These are phyloP conservation scores for Ormyrus nitidulus DNA, from an alignment of 2,888 invertebrate genomes.

Conservation along the genomic window DNA sequence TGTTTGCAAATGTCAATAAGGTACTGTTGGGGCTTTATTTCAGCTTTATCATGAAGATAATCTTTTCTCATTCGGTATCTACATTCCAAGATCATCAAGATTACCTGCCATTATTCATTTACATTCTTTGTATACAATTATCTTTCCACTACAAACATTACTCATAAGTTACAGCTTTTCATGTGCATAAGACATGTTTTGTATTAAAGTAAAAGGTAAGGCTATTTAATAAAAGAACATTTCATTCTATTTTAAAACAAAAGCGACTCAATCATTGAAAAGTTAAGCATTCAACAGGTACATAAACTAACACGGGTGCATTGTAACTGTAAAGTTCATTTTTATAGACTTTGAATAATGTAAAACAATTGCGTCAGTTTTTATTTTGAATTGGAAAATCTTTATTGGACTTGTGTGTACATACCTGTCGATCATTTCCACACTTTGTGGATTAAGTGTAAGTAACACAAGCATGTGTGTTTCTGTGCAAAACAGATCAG, in stretches of 20 bases:
- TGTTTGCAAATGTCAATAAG: slow-evolving; percentile 9
- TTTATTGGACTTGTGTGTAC: slow-evolving; percentile 37
- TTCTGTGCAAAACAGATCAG: slow-evolving; percentile 62
- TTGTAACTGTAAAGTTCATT: not conserved
- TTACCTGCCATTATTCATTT: slow-evolving; percentile 34
- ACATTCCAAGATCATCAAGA: slow-evolving; percentile 9
- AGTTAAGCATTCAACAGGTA: slow-evolving; percentile 27
- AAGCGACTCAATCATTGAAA: not conserved
- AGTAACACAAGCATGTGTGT: slow-evolving; percentile 56
- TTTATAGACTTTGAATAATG: too few relatives aligned
- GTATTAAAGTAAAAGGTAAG: slow-evolving; percentile 48
- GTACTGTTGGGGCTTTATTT: not conserved
- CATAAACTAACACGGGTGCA: not conserved
- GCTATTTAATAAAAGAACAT: slow-evolving; percentile 9
- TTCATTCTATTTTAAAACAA: not conserved
- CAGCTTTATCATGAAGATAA: slow-evolving; percentile 14
- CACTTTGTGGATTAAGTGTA: slow-evolving; percentile 38
- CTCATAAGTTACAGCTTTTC: slow-evolving; percentile 2
- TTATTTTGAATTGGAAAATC: slow-evolving; percentile 14
- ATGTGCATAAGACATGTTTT: slow-evolving; percentile 14
- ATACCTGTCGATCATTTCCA: slow-evolving; percentile 31
- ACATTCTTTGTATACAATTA: slow-evolving; percentile 17
- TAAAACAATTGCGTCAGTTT: too few relatives aligned
- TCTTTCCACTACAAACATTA: slow-evolving; percentile 16
- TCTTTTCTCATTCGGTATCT: slow-evolving; percentile 36